Base-by-base conservation (phyloP, 2,797 vertebrate species). In the Leucoraja ocellata region DNA sequence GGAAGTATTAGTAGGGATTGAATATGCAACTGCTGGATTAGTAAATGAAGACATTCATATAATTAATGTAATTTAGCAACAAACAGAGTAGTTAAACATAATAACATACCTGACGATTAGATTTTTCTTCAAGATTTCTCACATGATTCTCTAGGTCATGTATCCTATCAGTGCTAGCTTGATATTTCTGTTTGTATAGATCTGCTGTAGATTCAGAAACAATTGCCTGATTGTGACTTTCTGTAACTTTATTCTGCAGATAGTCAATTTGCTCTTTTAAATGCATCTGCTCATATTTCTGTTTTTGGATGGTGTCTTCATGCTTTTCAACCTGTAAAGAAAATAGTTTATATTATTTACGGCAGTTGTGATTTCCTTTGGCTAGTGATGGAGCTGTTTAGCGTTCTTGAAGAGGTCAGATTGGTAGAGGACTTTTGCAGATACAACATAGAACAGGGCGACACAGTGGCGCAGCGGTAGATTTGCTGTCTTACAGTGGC, bases 121-220 rank as follows among this genome's bases (percentile, higher is more conserved):
- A 93, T 80, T 96, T 96, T 94, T 97, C 95, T 93, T 96, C 94
- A 93, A 95, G 74, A 81, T 91, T 94, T 58, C 94, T 93, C 58
- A 95, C 94, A 18, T 94, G 94, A 32, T 94, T 95, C 93, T 96
- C 95, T 88, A 96, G 93, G 79, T 93, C 93, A 71, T 95, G 95
- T 88, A 95, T 94, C 94, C 94, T 95, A 93, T 95, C 95, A 93
- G 95, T 94, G 32, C 95, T 95, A 9, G 94, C 25, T 0, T 74
- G 93, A 93, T 95, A 96, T 93, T 97, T 97, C 93, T 96, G 93
- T 94, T 96, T 96, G 93, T 96, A 96, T 93, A 95, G 94, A n/a
- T 93, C 94, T 54, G 86, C 93, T 0, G 78, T 95, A 81, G 95
- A 95, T 77, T 95, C 93, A 68, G 95, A 95, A 93, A 39, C 77